A percentile compares a stretch with the other conserved stretches of the same genome.
Evolutionary conservation across 2,888 invertebrate genomes (phyloP).

Genomic region (Dryobotodes eremita): DNA sequence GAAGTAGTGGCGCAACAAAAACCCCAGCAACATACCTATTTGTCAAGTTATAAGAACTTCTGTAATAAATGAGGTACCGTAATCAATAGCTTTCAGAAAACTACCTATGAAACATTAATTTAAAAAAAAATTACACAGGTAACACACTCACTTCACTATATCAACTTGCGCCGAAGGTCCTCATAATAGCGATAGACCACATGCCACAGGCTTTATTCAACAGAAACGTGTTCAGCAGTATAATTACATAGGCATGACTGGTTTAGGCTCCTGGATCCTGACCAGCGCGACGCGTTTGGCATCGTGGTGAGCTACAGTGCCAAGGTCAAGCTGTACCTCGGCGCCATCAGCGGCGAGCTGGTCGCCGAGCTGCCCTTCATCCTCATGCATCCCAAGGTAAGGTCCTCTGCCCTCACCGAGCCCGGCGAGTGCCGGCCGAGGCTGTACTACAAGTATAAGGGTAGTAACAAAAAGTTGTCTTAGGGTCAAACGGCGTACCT

Average conservation of each 20-base stretch:
- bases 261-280: conserved; percentile 90
- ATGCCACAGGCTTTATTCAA: background rate
- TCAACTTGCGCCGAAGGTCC: background rate
- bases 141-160: no score
- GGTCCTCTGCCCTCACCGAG: background rate
- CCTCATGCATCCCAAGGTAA: conserved; percentile 96
- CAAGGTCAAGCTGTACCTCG: conserved; percentile 98
- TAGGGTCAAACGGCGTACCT: conserved; percentile 43
- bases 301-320: conserved; percentile 98
- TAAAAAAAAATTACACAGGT: no score
- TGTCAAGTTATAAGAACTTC: no score
- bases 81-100: background rate
- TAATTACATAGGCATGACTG: background rate
- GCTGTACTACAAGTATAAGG: background rate
- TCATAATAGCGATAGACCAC: background rate
- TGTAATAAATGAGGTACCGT: background rate
- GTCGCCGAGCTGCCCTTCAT: conserved; percentile 97
- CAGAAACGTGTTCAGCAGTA: background rate
- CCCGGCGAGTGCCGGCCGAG: background rate
- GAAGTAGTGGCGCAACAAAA: background rate
- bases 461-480: conserved; percentile 30
- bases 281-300: conserved; percentile 97
- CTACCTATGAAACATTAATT: background rate
- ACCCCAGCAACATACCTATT: background rate
- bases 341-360: conserved; percentile 97